Evolutionary conservation across 2,888 invertebrate genomes (phyloP), one percentile per base, ranked within the genome.

Genomic region (Heliothis peltigera): DNA sequence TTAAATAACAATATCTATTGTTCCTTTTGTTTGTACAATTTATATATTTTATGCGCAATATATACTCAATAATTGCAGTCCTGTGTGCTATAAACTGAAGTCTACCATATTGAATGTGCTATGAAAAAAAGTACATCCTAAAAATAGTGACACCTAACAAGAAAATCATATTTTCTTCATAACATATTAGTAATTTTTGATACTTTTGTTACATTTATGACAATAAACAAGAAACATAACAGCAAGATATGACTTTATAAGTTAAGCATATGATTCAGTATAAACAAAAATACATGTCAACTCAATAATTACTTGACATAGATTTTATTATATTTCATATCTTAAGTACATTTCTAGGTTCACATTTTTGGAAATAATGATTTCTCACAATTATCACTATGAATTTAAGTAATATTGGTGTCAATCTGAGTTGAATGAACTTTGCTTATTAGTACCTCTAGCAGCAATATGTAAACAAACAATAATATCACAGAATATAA

Each of bases 401-500:
- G 17, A 51, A 43, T 47, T 10, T 57, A 54, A 66, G 54, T 39
- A 61, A 32, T 48, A 52, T 35, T 57, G 56, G 43, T 46, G 49
- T 32, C 69, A 74, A 71, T 70, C 70, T 57, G 39, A 65, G 81
- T 64, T 80, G 62, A 81, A 64, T 79, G 80, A 80, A 79, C 80
- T 70, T 65, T 60, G 49, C 56, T 55, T 71, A 63, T 67, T 71
- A 61, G 61, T 67, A 59, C n/a, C n/a, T n/a, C n/a, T n/a, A n/a
- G n/a, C 65, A 71, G 49, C 53, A 55, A 46, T 64, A 71, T 71
- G 64, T 79, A 79, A 80, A 80, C 70, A 79, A 76, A 76, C 69
- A 80, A 64, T 54, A 63, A 54, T 69, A 59, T 69, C 65, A 62
- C 56, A 51, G 32, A 67, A 56, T 59, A n/a, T 69, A 54, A 28